These are phyloP conservation scores for Prosapia bicincta DNA, from an alignment of 2,888 invertebrate species.

Conservation along the genomic window DNA sequence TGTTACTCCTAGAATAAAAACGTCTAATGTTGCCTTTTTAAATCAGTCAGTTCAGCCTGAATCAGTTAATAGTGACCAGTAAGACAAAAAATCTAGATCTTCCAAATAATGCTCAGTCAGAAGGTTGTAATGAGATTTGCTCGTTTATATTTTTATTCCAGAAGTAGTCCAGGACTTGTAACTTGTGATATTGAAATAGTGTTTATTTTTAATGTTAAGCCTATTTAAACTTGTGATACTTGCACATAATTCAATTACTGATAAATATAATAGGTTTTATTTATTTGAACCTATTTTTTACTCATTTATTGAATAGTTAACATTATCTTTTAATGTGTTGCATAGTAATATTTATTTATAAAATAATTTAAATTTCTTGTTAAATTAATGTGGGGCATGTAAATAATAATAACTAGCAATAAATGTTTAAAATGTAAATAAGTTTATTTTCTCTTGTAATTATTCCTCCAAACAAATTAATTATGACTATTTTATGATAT, in stretches of 20 bases:
- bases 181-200: not conserved
- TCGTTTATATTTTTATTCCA: not conserved
- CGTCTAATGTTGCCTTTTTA: conserved; percentile 43
- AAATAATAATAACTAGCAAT: not conserved
- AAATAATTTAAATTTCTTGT: not conserved
- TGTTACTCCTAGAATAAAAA: conserved; percentile 39
- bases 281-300: not conserved
- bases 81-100: not conserved
- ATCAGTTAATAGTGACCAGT: not conserved
- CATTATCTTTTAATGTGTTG: not conserved
- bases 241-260: not conserved
- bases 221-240: not conserved
- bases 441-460: too few relatives aligned
- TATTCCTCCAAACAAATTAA: too few relatives aligned
- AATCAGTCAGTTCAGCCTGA: conserved; percentile 37
- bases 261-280: not conserved
- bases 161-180: not conserved
- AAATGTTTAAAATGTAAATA: not conserved
- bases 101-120: not conserved
- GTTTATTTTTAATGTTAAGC: not conserved
- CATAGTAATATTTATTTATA: not conserved
- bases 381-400: not conserved
- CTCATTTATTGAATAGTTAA: not conserved
- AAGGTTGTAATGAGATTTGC: not conserved
- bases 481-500: too few relatives aligned